Evolutionary conservation across 2,797 vertebrate species (phyloP), one percentile per base, ranked within the genome.

Genomic region (Scomberomorus guttatus): DNA sequence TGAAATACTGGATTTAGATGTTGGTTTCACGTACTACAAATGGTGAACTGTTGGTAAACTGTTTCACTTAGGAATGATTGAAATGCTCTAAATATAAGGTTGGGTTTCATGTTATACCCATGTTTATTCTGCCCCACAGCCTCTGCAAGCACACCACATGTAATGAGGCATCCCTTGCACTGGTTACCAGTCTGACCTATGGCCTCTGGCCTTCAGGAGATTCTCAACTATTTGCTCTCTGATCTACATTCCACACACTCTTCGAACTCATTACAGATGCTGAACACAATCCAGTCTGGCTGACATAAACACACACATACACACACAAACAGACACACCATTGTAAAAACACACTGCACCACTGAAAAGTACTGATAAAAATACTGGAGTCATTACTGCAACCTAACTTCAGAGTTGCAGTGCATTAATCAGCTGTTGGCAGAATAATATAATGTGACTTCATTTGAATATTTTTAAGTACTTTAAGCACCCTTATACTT

Each of bases 191-290:
- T 52, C 70, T 55, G 25, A 67, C 69, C 63, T 74, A 55, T 75
- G 60, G 48, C 76, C 79, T 84, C 63, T 85, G 77, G 65, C 76
- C 71, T 87, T 71, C 68, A 65, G 62, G 64, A 83, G 51, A 79
- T 56, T 75, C 25, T 65, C 72, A 75, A 48, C 79, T 72, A 42
- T 57, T 80, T 62, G 29, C 24, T 70, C 29, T 70, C 64, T 65
- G 63, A 81, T 86, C 58, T 69, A 67, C 60, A 84, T 81, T 86
- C 79, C 11, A 60, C 67, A 66, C 64, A 72, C 50, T 61, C 66
- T 11, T 58, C 62, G 46, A 52, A 20, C 44, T 78, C 37, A 80
- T 86, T 82, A 52, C 37, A 77, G 39, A 77, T 83, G 68, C 68
- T 73, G 65, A 79, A 67, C 77, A 17, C 54, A 54, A 44, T n/a